These are phyloP conservation scores for Spinus olivaceus DNA, from an alignment of 2,797 vertebrate genomes.

Conservation along the genomic window DNA sequence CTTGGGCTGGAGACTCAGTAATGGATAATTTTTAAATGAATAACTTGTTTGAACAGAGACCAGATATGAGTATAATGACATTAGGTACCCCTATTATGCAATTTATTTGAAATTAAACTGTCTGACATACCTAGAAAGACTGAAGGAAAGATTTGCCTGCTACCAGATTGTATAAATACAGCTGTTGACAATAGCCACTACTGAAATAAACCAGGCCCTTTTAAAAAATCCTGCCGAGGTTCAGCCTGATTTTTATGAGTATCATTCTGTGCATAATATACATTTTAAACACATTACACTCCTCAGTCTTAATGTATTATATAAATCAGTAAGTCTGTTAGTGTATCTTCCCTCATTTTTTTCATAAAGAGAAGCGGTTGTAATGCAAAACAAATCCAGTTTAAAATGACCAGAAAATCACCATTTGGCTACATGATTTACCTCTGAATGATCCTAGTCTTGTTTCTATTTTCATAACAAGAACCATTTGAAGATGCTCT, in stretches of 20 bases:
- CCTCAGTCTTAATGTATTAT: background rate
- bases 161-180: background rate
- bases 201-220: background rate
- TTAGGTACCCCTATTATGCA: background rate
- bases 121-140: background rate
- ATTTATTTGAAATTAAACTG: background rate
- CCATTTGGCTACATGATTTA: background rate
- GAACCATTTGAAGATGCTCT: slow-evolving; percentile 96
- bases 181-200: background rate
- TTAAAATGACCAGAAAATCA: background rate
- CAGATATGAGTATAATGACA: background rate
- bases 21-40: slow-evolving; percentile 4
- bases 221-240: background rate
- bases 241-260: background rate
- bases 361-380: background rate
- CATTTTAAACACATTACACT: background rate
- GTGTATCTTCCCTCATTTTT: background rate
- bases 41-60: background rate
- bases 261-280: background rate
- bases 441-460: slow-evolving; percentile 22
- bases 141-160: background rate
- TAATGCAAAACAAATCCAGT: background rate
- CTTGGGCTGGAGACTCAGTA: background rate
- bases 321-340: background rate
- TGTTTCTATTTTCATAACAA: slow-evolving; percentile 55